A percentile compares a stretch with the other conserved stretches of the same genome.
Evolutionary conservation across 2,888 invertebrate genomes (phyloP).

Genomic region (Acrobeloides nanus): DNA sequence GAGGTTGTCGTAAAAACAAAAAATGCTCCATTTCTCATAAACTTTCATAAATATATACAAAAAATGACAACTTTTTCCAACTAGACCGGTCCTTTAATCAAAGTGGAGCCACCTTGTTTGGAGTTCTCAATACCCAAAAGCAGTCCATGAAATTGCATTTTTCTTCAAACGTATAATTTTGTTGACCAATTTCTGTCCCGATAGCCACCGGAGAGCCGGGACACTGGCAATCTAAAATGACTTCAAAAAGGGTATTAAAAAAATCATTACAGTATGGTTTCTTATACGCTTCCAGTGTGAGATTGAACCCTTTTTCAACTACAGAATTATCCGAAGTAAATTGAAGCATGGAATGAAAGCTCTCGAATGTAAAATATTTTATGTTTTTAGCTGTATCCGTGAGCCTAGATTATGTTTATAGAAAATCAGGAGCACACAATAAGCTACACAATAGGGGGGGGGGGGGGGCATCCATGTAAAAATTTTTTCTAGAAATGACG

Average conservation of each 20-base stretch:
- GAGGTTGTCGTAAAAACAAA: too few species aligned
- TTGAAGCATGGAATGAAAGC: neutral
- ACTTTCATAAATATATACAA: too few species aligned
- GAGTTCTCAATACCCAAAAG: constrained; percentile 16
- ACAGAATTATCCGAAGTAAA: constrained; percentile 18
- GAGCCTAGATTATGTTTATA: constrained; percentile 11
- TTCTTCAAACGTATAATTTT: constrained; percentile 1
- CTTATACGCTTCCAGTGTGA: constrained; percentile 5
- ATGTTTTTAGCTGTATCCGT: constrained; percentile 13
- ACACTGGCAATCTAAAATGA: constrained; percentile 17
- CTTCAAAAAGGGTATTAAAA: constrained; percentile 4
- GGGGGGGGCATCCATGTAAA: too few species aligned
- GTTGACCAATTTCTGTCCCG: neutral
- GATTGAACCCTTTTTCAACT: constrained; percentile 14
- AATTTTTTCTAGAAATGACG: too few species aligned
- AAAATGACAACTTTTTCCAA: too few species aligned
- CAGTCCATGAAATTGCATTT: constrained; percentile 16
- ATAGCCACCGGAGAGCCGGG: constrained; percentile 9
- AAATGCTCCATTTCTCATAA: too few species aligned
- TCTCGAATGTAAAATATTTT: constrained; percentile 12
- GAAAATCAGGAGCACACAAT: neutral
- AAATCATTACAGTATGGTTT: constrained; percentile 10
- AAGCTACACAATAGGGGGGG: too few species aligned
- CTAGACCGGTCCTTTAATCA: too few species aligned
- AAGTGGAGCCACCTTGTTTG: constrained; percentile 3